Conservation (phyloP, 2,888 invertebrate genomes). For the Chymomyza fuscimana region DNA sequence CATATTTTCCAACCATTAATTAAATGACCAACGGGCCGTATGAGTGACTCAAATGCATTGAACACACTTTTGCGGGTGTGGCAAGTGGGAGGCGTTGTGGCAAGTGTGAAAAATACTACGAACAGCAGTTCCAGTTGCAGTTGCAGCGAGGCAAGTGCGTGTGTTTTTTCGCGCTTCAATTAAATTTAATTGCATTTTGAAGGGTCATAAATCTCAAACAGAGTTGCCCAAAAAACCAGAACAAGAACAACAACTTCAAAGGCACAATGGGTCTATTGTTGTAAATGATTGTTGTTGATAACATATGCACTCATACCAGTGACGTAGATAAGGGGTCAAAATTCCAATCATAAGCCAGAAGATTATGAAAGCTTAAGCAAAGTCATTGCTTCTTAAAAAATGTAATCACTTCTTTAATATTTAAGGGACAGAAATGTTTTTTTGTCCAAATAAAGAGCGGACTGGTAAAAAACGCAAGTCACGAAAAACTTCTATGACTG, state of each 20-base stretch:
- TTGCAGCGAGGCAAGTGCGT: conserved; percentile 38
- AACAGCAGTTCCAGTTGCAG: too few species aligned
- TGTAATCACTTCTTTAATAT: too few species aligned
- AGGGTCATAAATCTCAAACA: conserved; percentile 74
- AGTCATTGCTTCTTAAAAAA: too few species aligned
- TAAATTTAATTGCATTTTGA: conserved; percentile 77
- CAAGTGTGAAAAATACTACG: too few species aligned
- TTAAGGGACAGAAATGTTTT: too few species aligned
- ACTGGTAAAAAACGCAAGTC: too few species aligned
- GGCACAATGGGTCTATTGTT: conserved; percentile 1
- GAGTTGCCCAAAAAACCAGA: conserved; percentile 42
- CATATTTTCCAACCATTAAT: conserved; percentile 56
- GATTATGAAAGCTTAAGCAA: too few species aligned
- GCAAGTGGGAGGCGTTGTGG: background rate
- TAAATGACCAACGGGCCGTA: conserved; percentile 61
- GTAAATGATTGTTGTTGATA: conserved; percentile 19
- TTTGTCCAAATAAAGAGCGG: too few species aligned
- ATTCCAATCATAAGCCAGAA: too few species aligned
- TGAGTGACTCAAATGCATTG: conserved; percentile 33
- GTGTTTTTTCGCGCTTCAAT: conserved; percentile 67
- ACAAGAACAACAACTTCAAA: conserved; percentile 24
- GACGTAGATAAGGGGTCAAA: too few species aligned
- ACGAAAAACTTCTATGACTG: too few species aligned
- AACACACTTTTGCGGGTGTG: background rate
- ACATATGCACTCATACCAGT: conserved; percentile 9